A percentile compares a stretch with the other conserved stretches of the same genome.
Conservation (phyloP, 2,113 vertebrate genomes). For the Oreocharis arfaki region DNA sequence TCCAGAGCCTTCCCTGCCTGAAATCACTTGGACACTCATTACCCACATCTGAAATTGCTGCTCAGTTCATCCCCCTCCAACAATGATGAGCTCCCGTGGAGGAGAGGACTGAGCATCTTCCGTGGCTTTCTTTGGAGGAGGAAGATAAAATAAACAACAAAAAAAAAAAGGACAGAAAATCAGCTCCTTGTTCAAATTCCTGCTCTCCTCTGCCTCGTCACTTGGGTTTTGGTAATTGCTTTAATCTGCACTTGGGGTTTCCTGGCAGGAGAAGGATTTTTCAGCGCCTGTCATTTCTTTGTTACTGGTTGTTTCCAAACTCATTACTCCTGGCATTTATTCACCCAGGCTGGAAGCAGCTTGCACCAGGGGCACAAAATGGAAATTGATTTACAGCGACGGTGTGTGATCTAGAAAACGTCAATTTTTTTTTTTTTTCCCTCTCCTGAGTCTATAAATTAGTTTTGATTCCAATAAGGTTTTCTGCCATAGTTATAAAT, state of each 20-base stretch:
- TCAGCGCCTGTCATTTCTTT: slow-evolving; percentile 21
- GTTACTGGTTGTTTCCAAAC: slow-evolving; percentile 42
- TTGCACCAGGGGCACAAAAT: background rate
- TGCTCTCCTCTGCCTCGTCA: background rate
- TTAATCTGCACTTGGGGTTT: slow-evolving; percentile 7
- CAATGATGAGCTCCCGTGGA: background rate
- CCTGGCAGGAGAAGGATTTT: background rate
- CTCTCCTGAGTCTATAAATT: slow-evolving; percentile 37
- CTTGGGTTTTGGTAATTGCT: background rate
- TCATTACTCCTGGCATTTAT: slow-evolving; percentile 61
- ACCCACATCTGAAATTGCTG: background rate
- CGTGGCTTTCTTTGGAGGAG: background rate
- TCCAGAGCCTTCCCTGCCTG: background rate
- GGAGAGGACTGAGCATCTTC: background rate
- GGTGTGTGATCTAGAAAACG: slow-evolving; percentile 1
- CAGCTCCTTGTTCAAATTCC: background rate
- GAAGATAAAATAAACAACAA: background rate
- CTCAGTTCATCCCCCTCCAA: background rate
- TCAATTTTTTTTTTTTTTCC: background rate
- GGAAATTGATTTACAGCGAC: slow-evolving; percentile 39
- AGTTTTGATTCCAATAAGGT: background rate
- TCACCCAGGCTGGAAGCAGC: slow-evolving; percentile 35
- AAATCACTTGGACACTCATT: background rate
- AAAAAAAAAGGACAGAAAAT: background rate
- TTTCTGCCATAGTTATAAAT: background rate